Percentiles rank a stretch among this genome's conserved stretches.
Conservation (phyloP, 2,113 vertebrate genomes). For the Brienomyrus brachyistius region DNA sequence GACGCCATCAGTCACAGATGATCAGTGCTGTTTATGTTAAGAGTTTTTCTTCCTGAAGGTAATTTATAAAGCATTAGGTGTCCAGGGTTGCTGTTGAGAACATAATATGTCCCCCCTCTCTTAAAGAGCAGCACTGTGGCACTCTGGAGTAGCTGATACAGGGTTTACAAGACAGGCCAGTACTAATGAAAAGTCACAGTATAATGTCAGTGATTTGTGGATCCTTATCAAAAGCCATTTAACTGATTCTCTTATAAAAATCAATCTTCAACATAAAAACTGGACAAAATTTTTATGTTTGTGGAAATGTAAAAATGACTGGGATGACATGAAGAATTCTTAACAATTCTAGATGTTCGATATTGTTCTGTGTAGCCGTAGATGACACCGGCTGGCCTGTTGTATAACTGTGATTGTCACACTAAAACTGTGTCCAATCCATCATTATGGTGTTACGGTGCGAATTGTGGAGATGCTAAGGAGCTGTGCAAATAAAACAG, state of each 20-base stretch:
- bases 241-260: background rate
- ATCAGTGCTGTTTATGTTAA: background rate
- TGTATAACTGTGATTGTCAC: background rate
- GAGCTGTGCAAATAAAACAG: conserved; percentile 17
- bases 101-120: background rate
- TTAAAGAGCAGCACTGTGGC: background rate
- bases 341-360: background rate
- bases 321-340: background rate
- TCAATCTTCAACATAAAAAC: background rate
- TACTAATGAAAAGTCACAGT: background rate
- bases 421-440: background rate
- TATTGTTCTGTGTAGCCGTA: background rate
- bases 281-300: background rate
- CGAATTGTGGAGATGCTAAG: background rate
- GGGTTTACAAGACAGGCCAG: background rate
- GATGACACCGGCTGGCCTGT: background rate
- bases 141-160: background rate
- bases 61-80: background rate
- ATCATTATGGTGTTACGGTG: background rate
- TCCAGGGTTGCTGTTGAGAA: background rate
- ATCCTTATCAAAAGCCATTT: background rate
- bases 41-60: background rate
- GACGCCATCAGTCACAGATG: background rate
- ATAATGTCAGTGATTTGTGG: background rate
- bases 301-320: background rate